phyloP scores from a whole-genome alignment of 2,113 vertebrate genomes.

The Nyctibius bracteatus region DNA sequence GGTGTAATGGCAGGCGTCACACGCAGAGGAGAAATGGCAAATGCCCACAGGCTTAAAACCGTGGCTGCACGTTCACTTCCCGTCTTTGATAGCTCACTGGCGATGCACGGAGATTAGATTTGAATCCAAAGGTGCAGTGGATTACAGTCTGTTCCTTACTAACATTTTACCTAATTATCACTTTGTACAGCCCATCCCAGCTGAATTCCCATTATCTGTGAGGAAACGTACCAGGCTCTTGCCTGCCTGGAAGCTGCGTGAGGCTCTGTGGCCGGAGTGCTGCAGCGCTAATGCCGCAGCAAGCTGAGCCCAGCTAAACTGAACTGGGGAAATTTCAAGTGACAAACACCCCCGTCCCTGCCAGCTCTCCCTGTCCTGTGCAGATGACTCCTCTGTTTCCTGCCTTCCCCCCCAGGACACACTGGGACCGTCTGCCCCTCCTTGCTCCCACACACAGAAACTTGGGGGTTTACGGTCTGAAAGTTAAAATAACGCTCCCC shows the following conservation, averaged over 20 bases:
- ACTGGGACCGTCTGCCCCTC: accelerated
- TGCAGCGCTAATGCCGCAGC: background rate
- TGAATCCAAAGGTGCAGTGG: background rate
- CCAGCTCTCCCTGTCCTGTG: background rate
- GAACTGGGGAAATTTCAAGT: background rate
- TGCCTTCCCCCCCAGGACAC: background rate
- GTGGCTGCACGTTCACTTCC: background rate
- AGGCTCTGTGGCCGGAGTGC: background rate
- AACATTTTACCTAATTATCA: background rate
- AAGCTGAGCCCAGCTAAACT: background rate
- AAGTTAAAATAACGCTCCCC: background rate
- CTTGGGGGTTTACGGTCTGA: background rate
- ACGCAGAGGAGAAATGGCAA: background rate
- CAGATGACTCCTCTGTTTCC: background rate
- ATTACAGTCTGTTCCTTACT: background rate
- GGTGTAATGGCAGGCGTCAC: background rate
- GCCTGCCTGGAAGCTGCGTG: background rate
- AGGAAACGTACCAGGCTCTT: background rate
- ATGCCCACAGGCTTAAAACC: background rate
- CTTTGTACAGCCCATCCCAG: background rate
- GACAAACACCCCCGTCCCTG: background rate
- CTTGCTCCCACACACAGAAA: background rate
- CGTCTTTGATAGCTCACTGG: background rate
- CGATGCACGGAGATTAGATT: background rate
- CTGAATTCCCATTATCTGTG: background rate